Conservation (phyloP, 2,113 vertebrate species). For the Cyanoliseus patagonus region DNA sequence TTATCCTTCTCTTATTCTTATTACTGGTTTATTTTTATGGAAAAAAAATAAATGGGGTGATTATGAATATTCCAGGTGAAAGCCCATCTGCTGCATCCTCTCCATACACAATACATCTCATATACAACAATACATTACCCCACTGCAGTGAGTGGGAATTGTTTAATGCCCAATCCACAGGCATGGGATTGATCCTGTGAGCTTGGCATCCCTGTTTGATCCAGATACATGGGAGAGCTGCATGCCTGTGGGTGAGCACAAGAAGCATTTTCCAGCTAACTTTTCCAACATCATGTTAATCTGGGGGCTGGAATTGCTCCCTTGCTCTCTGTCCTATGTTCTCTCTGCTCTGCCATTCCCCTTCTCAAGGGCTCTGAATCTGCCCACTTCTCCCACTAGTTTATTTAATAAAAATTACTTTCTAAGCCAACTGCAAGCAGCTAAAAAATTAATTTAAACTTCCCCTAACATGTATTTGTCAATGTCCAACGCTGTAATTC, state of each 20-base stretch:
- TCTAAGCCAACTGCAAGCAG: slow-evolving; percentile 71
- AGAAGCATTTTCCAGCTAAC: neutral
- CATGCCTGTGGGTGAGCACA: neutral
- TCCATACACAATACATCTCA: neutral
- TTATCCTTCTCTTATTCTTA: neutral
- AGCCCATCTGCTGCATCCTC: neutral
- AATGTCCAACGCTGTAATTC: slow-evolving; percentile 73
- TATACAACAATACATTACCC: neutral
- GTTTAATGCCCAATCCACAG: neutral
- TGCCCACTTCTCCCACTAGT: slow-evolving; percentile 47
- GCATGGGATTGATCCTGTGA: rapidly evolving
- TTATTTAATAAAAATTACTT: slow-evolving; percentile 76
- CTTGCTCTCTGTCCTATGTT: neutral
- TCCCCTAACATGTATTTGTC: slow-evolving; percentile 72
- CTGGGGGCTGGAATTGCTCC: neutral
- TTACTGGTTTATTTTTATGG: neutral
- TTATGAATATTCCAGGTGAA: neutral
- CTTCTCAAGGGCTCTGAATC: neutral
- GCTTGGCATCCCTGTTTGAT: neutral
- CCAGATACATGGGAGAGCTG: neutral
- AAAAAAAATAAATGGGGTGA: neutral
- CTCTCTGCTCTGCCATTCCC: neutral
- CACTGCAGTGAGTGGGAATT: rapidly evolving
- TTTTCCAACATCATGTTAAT: neutral
- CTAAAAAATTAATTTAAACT: slow-evolving; percentile 79